These are phyloP conservation scores for Dasypolia templi DNA, from an alignment of 2,888 invertebrate genomes.

Conservation along the genomic window DNA sequence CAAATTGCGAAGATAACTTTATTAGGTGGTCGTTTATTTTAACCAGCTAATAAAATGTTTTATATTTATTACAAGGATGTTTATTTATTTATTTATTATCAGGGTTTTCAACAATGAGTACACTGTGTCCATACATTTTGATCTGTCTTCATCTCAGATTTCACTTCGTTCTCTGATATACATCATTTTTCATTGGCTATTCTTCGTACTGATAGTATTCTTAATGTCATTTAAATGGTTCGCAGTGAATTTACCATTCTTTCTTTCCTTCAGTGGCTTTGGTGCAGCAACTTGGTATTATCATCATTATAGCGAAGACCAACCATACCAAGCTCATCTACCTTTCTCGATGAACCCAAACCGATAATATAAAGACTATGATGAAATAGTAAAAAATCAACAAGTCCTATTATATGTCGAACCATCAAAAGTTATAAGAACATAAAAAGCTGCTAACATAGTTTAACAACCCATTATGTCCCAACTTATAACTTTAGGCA, in stretches of 20 bases:
- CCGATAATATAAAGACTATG: background rate
- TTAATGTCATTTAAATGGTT: too few relatives aligned
- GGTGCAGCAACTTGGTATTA: background rate
- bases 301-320: background rate
- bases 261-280: background rate
- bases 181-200: background rate
- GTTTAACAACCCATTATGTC: slow-evolving; percentile 37
- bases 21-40: slow-evolving; percentile 34
- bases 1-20: slow-evolving; percentile 36
- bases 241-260: background rate
- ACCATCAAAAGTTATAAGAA: slow-evolving; percentile 13
- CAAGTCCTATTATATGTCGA: background rate
- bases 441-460: slow-evolving; percentile 41
- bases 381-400: slow-evolving; percentile 3
- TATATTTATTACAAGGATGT: too few relatives aligned
- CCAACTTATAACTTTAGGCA: slow-evolving; percentile 25
- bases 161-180: background rate
- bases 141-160: background rate
- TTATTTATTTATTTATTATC: too few relatives aligned
- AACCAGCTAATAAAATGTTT: background rate
- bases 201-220: background rate
- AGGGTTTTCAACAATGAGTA: too few relatives aligned
- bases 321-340: background rate
- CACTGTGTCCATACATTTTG: background rate
- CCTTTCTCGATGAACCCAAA: background rate